A percentile compares a stretch with the other conserved stretches of the same genome.
These are phyloP conservation scores for Urocynchramus pylzowi DNA, from an alignment of 2,113 vertebrate genomes.

Conservation along the genomic window DNA sequence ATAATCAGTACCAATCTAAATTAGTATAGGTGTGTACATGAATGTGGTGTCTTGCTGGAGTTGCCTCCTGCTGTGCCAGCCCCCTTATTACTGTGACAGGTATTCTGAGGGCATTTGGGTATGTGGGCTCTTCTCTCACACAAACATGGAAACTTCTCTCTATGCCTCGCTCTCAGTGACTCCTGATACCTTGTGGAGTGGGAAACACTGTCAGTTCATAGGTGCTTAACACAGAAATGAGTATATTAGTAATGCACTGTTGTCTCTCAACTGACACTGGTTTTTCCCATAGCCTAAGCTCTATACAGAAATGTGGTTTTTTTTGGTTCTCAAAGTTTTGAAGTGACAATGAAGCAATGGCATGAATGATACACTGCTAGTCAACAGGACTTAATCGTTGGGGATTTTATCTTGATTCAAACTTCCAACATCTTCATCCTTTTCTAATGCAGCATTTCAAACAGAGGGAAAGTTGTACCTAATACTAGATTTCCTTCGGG, in stretches of 20 bases:
- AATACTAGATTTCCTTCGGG: slow-evolving; percentile 94
- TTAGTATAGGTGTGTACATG: not conserved
- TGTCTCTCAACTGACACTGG: not conserved
- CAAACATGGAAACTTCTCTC: not conserved
- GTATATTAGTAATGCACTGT: not conserved
- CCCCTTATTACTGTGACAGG: not conserved
- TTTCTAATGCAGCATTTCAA: slow-evolving; percentile 86
- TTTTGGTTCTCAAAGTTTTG: not conserved
- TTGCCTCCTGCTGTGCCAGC: not conserved
- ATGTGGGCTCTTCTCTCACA: not conserved
- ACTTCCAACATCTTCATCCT: not conserved
- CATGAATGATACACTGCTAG: not conserved
- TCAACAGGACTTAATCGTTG: not conserved
- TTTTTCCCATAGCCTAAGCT: not conserved
- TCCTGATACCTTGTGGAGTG: not conserved
- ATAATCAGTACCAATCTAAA: not conserved
- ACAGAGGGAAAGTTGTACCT: slow-evolving; percentile 97
- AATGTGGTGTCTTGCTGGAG: not conserved
- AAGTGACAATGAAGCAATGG: not conserved
- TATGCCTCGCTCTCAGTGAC: not conserved
- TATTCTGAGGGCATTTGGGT: not conserved
- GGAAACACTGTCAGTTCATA: not conserved
- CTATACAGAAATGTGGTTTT: not conserved
- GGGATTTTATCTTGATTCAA: not conserved
- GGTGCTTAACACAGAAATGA: not conserved